These are phyloP conservation scores for Sigmodon hispidus DNA, from an alignment of 2,113 vertebrate genomes.

Conservation along the genomic window DNA sequence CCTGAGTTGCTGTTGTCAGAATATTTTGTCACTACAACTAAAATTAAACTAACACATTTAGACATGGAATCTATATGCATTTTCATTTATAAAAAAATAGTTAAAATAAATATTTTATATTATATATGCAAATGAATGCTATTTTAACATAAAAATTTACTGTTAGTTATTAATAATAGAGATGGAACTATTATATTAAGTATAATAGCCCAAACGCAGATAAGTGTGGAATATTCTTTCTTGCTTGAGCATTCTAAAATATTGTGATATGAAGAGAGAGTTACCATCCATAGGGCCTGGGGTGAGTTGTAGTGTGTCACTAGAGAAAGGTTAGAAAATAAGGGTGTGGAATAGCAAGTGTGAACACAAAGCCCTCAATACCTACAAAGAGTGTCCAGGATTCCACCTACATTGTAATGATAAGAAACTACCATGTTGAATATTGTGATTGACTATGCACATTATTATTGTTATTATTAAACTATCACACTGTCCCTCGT, in stretches of 20 bases:
- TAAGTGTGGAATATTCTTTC: background rate
- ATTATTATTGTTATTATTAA: too few species aligned
- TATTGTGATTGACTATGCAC: background rate
- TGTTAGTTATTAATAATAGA: background rate
- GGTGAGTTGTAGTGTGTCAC: background rate
- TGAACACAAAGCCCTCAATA: background rate
- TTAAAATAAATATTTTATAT: background rate
- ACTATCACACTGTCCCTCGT: too few species aligned
- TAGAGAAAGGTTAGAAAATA: background rate
- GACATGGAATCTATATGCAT: background rate
- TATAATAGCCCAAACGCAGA: background rate
- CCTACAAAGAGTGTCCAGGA: background rate
- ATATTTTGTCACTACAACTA: background rate
- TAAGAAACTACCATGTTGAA: background rate
- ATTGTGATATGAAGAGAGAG: background rate
- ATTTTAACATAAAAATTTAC: too few species aligned
- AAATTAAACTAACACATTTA: background rate
- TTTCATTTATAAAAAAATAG: background rate
- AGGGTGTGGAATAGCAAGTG: too few species aligned
- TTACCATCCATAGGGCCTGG: background rate
- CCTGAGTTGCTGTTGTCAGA: background rate
- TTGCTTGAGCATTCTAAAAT: background rate
- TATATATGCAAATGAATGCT: background rate
- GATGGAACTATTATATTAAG: too few species aligned
- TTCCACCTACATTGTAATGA: background rate